These are phyloP conservation scores for Heliconius ismenius DNA, from an alignment of 2,888 invertebrate species.

Conservation along the genomic window DNA sequence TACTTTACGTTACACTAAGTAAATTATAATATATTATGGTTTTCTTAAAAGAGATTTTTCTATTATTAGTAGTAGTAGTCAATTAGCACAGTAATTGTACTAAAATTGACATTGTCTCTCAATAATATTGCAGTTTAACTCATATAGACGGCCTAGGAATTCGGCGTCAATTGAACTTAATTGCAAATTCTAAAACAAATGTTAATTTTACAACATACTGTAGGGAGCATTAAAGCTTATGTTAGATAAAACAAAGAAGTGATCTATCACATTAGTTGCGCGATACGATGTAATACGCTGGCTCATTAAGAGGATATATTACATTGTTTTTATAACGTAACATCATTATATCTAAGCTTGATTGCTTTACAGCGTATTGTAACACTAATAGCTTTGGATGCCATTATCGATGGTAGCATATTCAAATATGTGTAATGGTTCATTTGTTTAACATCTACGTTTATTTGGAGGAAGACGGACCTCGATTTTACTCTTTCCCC, in stretches of 20 bases:
- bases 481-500: no score
- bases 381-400: not conserved
- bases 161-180: not conserved
- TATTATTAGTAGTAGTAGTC: no score
- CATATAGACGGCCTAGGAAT: not conserved
- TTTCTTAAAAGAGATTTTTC: no score
- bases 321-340: constrained; percentile 11
- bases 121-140: not conserved
- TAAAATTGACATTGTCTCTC: no score
- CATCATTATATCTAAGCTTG: not conserved
- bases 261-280: constrained; percentile 26
- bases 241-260: constrained; percentile 10
- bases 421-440: no score
- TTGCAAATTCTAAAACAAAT: no score
- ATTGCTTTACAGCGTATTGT: constrained; percentile 2
- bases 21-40: no score
- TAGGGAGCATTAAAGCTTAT: not conserved
- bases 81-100: no score
- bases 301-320: constrained; percentile 16
- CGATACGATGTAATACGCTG: not conserved
- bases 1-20: no score
- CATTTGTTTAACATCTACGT: no score
- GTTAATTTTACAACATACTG: no score
- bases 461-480: no score
- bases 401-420: not conserved